Evolutionary conservation across 2,113 vertebrate species (phyloP).

Genomic region (Cricetomys ansorgei): DNA sequence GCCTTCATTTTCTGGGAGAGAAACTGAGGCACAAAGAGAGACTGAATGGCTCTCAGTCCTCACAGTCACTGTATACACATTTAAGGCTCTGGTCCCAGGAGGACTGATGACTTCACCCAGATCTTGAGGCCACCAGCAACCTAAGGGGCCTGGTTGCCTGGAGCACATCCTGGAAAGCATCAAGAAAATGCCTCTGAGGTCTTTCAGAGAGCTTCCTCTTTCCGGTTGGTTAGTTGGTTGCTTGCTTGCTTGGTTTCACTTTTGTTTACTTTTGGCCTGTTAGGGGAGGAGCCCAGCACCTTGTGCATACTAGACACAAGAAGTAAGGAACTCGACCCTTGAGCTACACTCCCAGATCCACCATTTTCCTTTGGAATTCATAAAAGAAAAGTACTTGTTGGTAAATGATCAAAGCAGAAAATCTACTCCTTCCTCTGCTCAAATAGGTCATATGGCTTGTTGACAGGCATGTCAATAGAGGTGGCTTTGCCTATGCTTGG

Average conservation of each 20-base stretch:
- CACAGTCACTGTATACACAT: background rate
- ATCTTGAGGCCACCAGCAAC: background rate
- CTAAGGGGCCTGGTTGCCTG: background rate
- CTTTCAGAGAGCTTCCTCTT: background rate
- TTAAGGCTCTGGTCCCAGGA: background rate
- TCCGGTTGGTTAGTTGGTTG: background rate
- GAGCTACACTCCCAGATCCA: background rate
- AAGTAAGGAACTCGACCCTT: background rate
- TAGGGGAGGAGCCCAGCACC: background rate
- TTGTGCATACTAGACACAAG: background rate
- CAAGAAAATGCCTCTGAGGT: too few relatives aligned
- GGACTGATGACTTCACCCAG: background rate
- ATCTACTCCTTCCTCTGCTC: background rate
- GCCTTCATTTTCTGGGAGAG: background rate
- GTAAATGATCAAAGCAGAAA: constrained; percentile 14
- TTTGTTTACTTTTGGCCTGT: background rate
- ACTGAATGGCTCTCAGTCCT: background rate
- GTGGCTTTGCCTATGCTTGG: background rate
- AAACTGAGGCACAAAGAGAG: background rate
- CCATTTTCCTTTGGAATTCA: background rate
- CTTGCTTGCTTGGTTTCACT: background rate
- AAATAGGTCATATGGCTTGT: background rate
- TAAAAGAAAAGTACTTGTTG: background rate
- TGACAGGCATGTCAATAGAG: background rate
- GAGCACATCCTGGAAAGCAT: too few relatives aligned